Evolutionary conservation across 2,888 invertebrate genomes (phyloP).

Genomic region (Yponomeuta plumbellus): DNA sequence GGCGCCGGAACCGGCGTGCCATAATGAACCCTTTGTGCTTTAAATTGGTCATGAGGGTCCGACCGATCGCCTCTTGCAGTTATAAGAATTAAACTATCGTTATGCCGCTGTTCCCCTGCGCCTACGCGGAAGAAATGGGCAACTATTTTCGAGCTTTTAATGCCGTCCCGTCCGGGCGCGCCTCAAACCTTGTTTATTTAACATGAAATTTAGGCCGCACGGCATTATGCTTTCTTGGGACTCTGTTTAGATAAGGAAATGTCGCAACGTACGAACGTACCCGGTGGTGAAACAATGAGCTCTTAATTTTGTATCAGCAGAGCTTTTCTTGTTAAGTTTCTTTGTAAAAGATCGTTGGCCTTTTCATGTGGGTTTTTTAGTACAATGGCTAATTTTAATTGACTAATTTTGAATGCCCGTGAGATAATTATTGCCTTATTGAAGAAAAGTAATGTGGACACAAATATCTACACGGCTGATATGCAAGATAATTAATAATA

Average conservation of each 20-base stretch:
- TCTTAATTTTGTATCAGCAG: constrained; percentile 55
- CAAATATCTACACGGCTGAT: too few relatives aligned
- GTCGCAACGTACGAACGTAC: constrained; percentile 52
- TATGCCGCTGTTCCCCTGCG: constrained; percentile 23
- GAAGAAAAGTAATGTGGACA: background rate
- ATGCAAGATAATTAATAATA: too few relatives aligned
- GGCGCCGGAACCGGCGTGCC: constrained; percentile 51
- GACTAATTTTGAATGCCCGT: background rate
- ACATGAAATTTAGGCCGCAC: constrained; percentile 39
- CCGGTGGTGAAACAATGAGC: constrained; percentile 57
- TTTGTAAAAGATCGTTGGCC: constrained; percentile 46
- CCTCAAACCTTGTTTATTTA: constrained; percentile 36
- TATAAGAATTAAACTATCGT: constrained; percentile 41
- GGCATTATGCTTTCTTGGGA: constrained; percentile 37
- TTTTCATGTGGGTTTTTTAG: constrained; percentile 40
- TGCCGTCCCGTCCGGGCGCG: constrained; percentile 24
- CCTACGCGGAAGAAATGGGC: constrained; percentile 28
- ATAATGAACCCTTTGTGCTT: constrained; percentile 66
- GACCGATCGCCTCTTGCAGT: constrained; percentile 64
- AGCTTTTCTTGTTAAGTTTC: constrained; percentile 46
- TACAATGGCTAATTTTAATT: background rate
- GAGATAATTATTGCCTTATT: background rate
- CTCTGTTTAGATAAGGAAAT: constrained; percentile 56
- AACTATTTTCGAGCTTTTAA: constrained; percentile 24
- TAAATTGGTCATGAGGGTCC: constrained; percentile 65